These are phyloP conservation scores for Hirtodrosophila duncani DNA, from an alignment of 2,888 invertebrate species.

Conservation along the genomic window DNA sequence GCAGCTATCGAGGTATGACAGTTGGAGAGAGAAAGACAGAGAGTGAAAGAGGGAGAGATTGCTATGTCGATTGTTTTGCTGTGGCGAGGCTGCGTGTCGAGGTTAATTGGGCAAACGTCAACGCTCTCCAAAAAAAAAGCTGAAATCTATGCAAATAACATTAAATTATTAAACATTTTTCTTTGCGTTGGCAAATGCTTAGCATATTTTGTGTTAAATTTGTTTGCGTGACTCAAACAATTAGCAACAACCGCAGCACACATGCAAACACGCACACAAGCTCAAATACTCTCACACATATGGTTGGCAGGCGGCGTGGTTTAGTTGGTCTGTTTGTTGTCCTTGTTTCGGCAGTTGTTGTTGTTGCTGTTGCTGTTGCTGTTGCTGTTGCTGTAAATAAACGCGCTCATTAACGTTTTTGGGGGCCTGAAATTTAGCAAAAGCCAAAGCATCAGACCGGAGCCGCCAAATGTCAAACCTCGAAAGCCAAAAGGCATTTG, in stretches of 20 bases:
- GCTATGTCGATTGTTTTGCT: too few species aligned
- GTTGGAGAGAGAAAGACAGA: background rate
- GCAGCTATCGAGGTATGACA: constrained; percentile 16
- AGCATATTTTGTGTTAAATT: constrained; percentile 65
- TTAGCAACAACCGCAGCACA: constrained; percentile 47
- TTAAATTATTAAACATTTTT: constrained; percentile 66
- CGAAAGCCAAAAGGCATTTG: constrained; percentile 33
- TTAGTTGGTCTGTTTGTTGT: background rate
- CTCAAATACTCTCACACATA: background rate
- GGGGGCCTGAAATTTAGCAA: constrained; percentile 5
- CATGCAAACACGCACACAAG: constrained; percentile 14
- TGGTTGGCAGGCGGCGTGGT: too few species aligned
- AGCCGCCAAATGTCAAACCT: constrained; percentile 41
- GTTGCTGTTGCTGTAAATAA: constrained; percentile 37
- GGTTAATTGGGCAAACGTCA: constrained; percentile 60
- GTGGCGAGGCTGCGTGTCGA: constrained; percentile 47
- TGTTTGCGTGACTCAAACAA: constrained; percentile 73
- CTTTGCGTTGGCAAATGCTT: constrained; percentile 43
- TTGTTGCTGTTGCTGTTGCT: constrained; percentile 15
- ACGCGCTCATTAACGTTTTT: constrained; percentile 56
- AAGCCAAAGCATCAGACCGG: constrained; percentile 44
- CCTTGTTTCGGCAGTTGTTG: constrained; percentile 1
- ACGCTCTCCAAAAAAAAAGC: constrained; percentile 34
- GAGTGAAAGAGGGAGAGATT: too few species aligned
- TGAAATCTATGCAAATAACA: constrained; percentile 65